Evolutionary conservation across 2,888 invertebrate species (phyloP), one percentile per base, ranked within the genome.

Genomic region (Coleophora flavipennella): DNA sequence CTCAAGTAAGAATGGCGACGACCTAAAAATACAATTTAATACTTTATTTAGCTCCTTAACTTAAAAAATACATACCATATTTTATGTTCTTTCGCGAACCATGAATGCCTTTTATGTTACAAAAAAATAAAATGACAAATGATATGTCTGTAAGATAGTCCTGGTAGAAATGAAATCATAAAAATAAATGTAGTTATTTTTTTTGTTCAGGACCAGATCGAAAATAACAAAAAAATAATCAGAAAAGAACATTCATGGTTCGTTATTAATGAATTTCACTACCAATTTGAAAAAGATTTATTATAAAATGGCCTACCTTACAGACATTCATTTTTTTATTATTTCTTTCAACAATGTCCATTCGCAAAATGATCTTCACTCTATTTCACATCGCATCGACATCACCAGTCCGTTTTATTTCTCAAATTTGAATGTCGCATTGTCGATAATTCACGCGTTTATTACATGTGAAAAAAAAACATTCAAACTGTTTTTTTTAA

Each of bases 81-180:
- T 29, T 4, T 1, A 29, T 29, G 29, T 9, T 29, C 10, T 2
- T 29, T 29, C n/a, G n/a, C 33, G 80, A 83, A 83, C 83, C 83
- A 83, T 83, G 83, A 83, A 83, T 81, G 80, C 53, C 40, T 46
- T 33, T 38, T 32, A 31, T 31, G 37, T 36, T 48, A 36, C 33
- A 45, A 53, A 43, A 44, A 47, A 52, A 56, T 58, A 50, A 57
- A 44, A 51, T 44, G 53, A 53, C 51, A 62, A 66, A 71, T 66
- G 50, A 71, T 67, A 83, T 80, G 83, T 84, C 83, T 83, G 83
- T 84, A 83, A 83, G 83, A 78, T 79, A 75, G 59, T 59, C 63
- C 60, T 60, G 49, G 42, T 40, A 52, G 45, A 49, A 49, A 50
- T 42, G 48, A 55, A 48, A 42, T 44, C 46, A 49, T 42, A 49